These are phyloP conservation scores for Linnaemya tessellans DNA, from an alignment of 2,888 invertebrate species.

Conservation along the genomic window DNA sequence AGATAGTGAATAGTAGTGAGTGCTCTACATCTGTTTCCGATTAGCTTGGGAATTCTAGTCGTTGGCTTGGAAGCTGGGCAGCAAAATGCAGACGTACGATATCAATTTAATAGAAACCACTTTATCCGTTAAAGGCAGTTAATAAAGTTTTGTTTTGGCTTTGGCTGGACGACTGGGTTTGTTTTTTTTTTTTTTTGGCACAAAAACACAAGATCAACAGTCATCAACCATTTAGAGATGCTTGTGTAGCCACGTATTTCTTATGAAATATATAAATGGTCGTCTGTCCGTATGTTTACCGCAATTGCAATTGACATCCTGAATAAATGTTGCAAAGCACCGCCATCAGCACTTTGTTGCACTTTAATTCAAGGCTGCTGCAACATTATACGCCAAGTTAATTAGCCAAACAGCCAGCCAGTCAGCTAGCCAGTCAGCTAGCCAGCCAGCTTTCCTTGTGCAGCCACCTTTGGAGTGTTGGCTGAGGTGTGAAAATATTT, in stretches of 20 bases:
- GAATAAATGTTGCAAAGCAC: slow-evolving; percentile 7
- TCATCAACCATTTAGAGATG: not conserved
- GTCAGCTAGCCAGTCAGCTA: slow-evolving; percentile 31
- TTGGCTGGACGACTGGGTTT: not conserved
- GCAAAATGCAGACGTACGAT: not conserved
- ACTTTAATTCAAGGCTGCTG: slow-evolving; percentile 57
- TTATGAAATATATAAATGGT: slow-evolving; percentile 1
- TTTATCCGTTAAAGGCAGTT: slow-evolving; percentile 56
- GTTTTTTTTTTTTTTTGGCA: not conserved
- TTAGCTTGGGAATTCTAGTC: slow-evolving; percentile 69
- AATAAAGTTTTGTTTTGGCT: slow-evolving; percentile 33
- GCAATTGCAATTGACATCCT: slow-evolving; percentile 41
- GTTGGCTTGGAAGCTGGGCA: slow-evolving; percentile 24
- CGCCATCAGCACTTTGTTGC: slow-evolving; percentile 20
- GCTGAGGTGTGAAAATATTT: slow-evolving; percentile 73
- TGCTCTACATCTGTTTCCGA: slow-evolving; percentile 70
- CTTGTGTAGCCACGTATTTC: not conserved
- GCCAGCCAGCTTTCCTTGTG: slow-evolving; percentile 25
- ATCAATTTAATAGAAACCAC: slow-evolving; percentile 54
- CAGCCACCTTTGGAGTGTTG: slow-evolving; percentile 22
- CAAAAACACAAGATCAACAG: slow-evolving; percentile 23
- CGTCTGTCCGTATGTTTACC: not conserved
- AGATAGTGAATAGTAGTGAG: slow-evolving; percentile 8
- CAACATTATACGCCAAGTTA: slow-evolving; percentile 57
- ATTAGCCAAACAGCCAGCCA: slow-evolving; percentile 53